Base-by-base conservation (phyloP, 2,113 vertebrate species). In the Struthio camelus region DNA sequence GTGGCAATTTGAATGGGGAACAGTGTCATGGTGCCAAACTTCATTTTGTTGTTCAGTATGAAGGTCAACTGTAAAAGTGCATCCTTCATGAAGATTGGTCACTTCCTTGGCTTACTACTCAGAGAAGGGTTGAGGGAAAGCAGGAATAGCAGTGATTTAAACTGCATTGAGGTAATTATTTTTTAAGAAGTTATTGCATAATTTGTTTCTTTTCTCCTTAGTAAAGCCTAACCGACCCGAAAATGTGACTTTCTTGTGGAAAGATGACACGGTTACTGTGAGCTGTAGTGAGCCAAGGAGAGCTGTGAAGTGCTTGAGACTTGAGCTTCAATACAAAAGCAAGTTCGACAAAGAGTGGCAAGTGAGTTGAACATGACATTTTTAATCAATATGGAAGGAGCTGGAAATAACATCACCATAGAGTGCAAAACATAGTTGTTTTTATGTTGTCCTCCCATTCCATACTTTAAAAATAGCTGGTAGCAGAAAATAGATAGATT, bases 291-390 rank as follows among this genome's bases (percentile, higher is more conserved):
- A 86, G 91, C 69, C 95, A 17, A 1, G 62, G 3, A 65, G 59
- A 77, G 18, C 6, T 58, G 61, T 42, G 11, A 4, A 1, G 1
- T 96, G 91, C 18, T 89, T 98, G 46, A n/a, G 3, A 28, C 93
- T 98, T 34, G 97, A 98, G 51, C n/a, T 98, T 75, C 97, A 98
- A 10, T 90, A 96, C 85, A 96, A 85, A 87, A 97, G 93, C 79
- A n/a, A 54, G 15, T 96, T 96, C 38, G 96, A 98, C 51, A 4
- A 67, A 12, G 50, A 66, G 16, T 98, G 98, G 98, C 96, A 98
- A 89, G 98, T 98, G 82, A 91, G 97, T 89, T 71, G 13, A 7
- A 76, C 1, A 6, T 81, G 6, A 16, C 7, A 24, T 76, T 86
- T 94, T 95, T 20, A 71, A 40, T 48, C 11, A 77, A 6, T 5